Evolutionary conservation across 2,888 invertebrate genomes (phyloP).

Genomic region (Onthophagus sagittarius): DNA sequence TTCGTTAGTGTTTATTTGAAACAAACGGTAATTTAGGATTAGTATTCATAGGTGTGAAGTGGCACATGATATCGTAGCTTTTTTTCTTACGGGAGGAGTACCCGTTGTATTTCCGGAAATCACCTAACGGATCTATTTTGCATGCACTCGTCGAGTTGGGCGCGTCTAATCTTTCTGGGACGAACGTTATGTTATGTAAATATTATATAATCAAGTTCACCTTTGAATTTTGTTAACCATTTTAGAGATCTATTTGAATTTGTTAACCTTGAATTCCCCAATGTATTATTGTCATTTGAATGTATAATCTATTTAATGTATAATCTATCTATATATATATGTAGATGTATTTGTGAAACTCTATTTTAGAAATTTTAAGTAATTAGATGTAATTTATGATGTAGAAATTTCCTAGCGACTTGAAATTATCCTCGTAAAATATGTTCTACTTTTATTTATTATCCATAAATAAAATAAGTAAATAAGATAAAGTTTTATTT

Average conservation of each 20-base stretch:
- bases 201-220: not conserved
- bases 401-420: too few relatives aligned
- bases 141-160: not conserved
- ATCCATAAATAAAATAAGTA: too few relatives aligned
- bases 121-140: not conserved
- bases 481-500: too few relatives aligned
- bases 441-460: too few relatives aligned
- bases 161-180: not conserved
- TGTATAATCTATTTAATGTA: too few relatives aligned
- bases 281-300: not conserved
- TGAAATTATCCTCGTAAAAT: too few relatives aligned
- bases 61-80: not conserved
- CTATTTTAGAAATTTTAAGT: too few relatives aligned
- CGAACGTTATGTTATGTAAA: not conserved
- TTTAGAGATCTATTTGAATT: not conserved
- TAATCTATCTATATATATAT: too few relatives aligned
- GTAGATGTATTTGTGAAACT: too few relatives aligned
- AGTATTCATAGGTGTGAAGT: not conserved
- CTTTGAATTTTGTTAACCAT: not conserved
- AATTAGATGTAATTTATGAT: too few relatives aligned
- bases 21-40: not conserved
- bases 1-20: not conserved
- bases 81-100: not conserved
- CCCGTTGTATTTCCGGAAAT: not conserved
- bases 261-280: not conserved